Conservation (phyloP, 1,140 invertebrate genomes). For the Ladona fulva region DNA sequence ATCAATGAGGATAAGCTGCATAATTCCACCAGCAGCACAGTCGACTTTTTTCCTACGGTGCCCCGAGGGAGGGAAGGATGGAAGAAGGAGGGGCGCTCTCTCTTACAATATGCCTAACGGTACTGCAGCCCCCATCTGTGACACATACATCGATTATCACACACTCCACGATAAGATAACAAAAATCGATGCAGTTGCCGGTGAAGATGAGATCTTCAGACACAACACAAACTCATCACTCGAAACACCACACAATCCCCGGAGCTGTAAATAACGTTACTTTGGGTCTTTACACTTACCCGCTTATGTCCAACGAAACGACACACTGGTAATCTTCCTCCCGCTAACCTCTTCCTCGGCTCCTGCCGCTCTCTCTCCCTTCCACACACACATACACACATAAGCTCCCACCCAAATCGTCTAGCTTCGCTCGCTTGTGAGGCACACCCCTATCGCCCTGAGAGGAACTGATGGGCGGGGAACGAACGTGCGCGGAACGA, state of each 20-base stretch:
- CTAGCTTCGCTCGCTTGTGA: slow-evolving; percentile 2
- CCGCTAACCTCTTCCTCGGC: not conserved
- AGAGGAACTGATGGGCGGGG: not conserved
- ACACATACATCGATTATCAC: slow-evolving; percentile 5
- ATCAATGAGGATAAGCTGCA: not conserved
- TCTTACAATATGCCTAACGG: not conserved
- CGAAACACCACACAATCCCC: not conserved
- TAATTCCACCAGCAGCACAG: not conserved
- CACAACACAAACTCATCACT: not conserved
- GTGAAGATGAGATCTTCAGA: not conserved
- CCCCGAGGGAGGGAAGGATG: not conserved
- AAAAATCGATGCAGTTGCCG: not conserved
- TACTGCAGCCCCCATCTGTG: not conserved
- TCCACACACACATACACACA: slow-evolving; percentile 8
- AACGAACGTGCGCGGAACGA: not conserved
- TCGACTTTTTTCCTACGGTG: not conserved
- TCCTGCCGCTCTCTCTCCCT: not conserved
- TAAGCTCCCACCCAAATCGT: not conserved
- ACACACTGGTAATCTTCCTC: not conserved
- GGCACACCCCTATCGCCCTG: not conserved
- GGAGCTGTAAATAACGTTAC: not conserved
- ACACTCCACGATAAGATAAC: slow-evolving; percentile 7
- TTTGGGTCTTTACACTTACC: not conserved
- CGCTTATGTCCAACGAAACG: not conserved
- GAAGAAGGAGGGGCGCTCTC: not conserved